A percentile compares a stretch with the other conserved stretches of the same genome.
These are phyloP conservation scores for Merops nubicus DNA, from an alignment of 2,113 vertebrate species.

Conservation along the genomic window DNA sequence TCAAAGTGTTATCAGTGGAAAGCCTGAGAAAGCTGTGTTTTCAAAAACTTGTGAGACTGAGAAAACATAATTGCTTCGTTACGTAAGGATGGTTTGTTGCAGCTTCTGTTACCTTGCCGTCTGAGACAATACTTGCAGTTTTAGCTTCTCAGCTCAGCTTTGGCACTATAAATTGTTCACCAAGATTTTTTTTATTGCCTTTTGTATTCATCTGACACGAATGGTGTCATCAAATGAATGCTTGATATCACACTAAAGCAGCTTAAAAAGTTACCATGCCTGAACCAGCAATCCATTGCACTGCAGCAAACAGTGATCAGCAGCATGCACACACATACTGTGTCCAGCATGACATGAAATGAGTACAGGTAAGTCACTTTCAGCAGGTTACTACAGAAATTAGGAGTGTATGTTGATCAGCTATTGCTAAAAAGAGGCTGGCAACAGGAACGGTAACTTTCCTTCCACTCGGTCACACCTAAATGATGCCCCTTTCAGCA, in stretches of 20 bases:
- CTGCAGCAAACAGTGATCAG: background rate
- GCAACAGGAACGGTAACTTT: background rate
- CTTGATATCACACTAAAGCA: background rate
- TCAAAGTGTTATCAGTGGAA: constrained; percentile 2
- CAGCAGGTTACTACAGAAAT: background rate
- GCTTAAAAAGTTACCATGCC: background rate
- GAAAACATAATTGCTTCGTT: constrained; percentile 3
- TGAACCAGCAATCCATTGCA: background rate
- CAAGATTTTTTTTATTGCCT: background rate
- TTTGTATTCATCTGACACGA: background rate
- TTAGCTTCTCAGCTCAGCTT: background rate
- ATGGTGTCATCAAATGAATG: background rate
- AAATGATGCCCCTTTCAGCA: fast-evolving
- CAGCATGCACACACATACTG: background rate
- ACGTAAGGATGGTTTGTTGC: background rate
- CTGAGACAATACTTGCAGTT: background rate
- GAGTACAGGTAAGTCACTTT: background rate
- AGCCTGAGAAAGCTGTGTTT: constrained; percentile 17
- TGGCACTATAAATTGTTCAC: background rate
- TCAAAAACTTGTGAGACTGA: constrained; percentile 31
- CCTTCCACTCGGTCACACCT: background rate
- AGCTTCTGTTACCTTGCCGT: constrained; percentile 12
- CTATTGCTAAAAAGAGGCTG: background rate
- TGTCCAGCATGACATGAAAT: background rate
- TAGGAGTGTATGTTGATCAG: background rate